A percentile compares a stretch with the other conserved stretches of the same genome.
phyloP scores from a whole-genome alignment of 2,797 vertebrate genomes.

The Micropoecilia bifurca region DNA sequence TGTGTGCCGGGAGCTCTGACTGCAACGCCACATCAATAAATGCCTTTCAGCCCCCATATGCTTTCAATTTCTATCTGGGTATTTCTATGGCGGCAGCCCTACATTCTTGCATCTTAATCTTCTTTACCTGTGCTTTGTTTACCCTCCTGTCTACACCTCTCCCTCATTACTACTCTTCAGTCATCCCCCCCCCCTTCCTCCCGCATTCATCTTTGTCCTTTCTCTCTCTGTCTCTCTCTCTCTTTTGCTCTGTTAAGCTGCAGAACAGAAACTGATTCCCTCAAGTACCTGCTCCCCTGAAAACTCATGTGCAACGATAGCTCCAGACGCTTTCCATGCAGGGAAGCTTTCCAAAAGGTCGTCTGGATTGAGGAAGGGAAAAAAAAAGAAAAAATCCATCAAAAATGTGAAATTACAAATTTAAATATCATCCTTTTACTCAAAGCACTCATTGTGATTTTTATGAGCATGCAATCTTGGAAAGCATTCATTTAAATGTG shows the following conservation, averaged over 20 bases:
- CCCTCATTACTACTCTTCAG: conserved; percentile 42
- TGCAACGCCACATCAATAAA: conserved; percentile 49
- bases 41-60: conserved; percentile 29
- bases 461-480: conserved; percentile 62
- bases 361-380: not conserved
- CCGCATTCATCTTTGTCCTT: conserved; percentile 50
- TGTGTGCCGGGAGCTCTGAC: conserved; percentile 39
- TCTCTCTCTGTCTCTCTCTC: conserved; percentile 51
- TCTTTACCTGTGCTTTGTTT: conserved; percentile 59
- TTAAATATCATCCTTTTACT: conserved; percentile 22
- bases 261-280: conserved; percentile 70
- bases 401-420: not conserved
- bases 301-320: conserved; percentile 68
- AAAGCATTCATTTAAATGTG: conserved; percentile 53
- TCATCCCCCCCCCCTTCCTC: conserved; percentile 22
- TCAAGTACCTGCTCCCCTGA: conserved; percentile 67
- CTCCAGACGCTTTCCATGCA: conserved; percentile 71
- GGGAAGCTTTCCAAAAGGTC: not conserved
- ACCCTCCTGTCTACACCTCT: conserved; percentile 47
- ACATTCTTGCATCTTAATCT: conserved; percentile 45
- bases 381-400: too few relatives aligned
- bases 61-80: conserved; percentile 40
- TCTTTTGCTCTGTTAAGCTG: conserved; percentile 42
- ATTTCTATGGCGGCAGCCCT: conserved; percentile 23
- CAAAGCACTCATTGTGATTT: conserved; percentile 38